Conservation (phyloP, 2,113 vertebrate genomes). For the Etheostoma spectabile region DNA sequence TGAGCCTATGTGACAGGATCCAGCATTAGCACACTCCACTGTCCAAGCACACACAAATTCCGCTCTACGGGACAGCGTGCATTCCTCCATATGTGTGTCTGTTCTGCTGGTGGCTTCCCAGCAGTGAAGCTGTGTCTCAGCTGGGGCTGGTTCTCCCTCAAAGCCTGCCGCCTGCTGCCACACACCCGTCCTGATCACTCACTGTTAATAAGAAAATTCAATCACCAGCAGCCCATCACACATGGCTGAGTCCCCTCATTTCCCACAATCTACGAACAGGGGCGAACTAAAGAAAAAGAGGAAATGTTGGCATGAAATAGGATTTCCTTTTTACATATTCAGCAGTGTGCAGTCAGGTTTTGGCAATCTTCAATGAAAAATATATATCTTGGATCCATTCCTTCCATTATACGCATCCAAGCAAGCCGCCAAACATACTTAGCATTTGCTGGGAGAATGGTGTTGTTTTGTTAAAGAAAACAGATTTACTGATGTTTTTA, state of each 20-base stretch:
- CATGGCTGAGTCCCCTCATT: slow-evolving; percentile 24
- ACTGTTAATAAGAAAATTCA: slow-evolving; percentile 71
- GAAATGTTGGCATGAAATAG: background rate
- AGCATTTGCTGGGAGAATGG: slow-evolving; percentile 11
- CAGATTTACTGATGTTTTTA: slow-evolving; percentile 51
- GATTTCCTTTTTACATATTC: slow-evolving; percentile 15
- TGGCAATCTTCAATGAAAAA: slow-evolving; percentile 19
- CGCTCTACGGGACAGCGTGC: slow-evolving; percentile 26
- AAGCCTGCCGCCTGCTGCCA: slow-evolving; percentile 60
- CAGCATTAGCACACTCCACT: slow-evolving; percentile 34
- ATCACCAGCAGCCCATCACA: slow-evolving; percentile 53
- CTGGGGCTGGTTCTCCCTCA: slow-evolving; percentile 64
- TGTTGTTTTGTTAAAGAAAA: slow-evolving; percentile 32
- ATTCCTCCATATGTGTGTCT: slow-evolving; percentile 55
- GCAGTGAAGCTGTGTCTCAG: slow-evolving; percentile 60
- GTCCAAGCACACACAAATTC: slow-evolving; percentile 36
- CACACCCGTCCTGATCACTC: slow-evolving; percentile 67
- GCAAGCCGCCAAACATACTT: slow-evolving; percentile 34
- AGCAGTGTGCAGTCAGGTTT: background rate
- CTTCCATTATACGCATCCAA: background rate
- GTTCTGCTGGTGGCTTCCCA: slow-evolving; percentile 53
- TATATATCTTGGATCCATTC: slow-evolving; percentile 12
- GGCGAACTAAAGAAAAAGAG: slow-evolving; percentile 25
- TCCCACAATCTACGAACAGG: slow-evolving; percentile 19
- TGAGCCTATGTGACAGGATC: slow-evolving; percentile 54